Conservation (phyloP, 2,797 vertebrate genomes). For the Platalea minor region DNA sequence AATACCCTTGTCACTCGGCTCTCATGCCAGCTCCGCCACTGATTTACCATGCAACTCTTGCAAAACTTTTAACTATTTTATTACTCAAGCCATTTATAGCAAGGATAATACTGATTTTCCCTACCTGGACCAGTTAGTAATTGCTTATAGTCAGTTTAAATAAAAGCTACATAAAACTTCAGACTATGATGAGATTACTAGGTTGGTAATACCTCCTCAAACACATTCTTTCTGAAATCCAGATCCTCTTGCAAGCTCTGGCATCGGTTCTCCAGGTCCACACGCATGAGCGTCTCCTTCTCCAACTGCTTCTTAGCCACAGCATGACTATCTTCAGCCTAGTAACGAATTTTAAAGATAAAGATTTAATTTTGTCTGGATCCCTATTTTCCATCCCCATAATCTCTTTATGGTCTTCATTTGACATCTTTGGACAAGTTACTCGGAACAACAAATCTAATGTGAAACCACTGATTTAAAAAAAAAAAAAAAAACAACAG, state of each 20-base stretch:
- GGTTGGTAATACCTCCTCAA: conserved; percentile 84
- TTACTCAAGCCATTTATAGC: background rate
- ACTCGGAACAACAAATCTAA: background rate
- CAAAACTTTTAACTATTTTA: background rate
- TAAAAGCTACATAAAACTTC: background rate
- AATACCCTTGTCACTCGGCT: background rate
- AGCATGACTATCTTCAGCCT: conserved; percentile 85
- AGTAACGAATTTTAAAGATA: background rate
- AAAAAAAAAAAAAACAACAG: background rate
- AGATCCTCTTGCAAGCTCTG: conserved; percentile 94
- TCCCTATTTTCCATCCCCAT: background rate
- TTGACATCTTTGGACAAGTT: background rate
- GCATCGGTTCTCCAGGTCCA: conserved; percentile 94
- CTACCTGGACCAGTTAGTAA: background rate
- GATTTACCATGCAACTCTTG: background rate
- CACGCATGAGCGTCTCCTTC: conserved; percentile 91
- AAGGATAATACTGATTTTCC: background rate
- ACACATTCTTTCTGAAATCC: conserved; percentile 93
- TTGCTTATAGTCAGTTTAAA: background rate
- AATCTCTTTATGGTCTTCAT: background rate
- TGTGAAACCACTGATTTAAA: background rate
- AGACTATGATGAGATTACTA: background rate
- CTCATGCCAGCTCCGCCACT: background rate
- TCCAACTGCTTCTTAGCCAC: conserved; percentile 95
- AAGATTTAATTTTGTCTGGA: background rate